Evolutionary conservation across 2,113 vertebrate species (phyloP), one percentile per base, ranked within the genome.

Genomic region (Azemiops feae): DNA sequence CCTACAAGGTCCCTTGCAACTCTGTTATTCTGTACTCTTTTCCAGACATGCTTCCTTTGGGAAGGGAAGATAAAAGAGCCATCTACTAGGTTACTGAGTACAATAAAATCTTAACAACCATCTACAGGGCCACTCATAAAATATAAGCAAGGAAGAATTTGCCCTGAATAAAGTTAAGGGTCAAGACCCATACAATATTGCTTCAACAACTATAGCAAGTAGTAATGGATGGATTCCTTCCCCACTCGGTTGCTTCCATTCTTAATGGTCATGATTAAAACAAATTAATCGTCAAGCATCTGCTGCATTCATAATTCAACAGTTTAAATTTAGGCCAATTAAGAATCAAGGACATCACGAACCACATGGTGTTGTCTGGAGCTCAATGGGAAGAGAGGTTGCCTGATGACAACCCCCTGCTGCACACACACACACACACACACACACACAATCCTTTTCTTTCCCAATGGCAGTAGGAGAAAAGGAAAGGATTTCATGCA

Each of bases 241-340:
- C n/a, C n/a, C 69, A 39, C n/a, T 74, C 6, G 2, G 7, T 43
- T 20, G 58, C 57, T 47, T 30, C 18, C 20, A 90, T 18, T 50
- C 89, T 90, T 64, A 90, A 90, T 74, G 60, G 45, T 60, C 60
- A 52, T 30, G 60, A 69, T 69, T 90, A 69, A 90, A 90, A 52
- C 60, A 90, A 69, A 74, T 90, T 74, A 74, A 69, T 90, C n/a
- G 18, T 50, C 89, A 74, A 90, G 89, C 58, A 20, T 74, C 27
- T 53, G 54, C 25, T 27, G 34, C 27, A 39, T 25, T 85, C n/a
- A 85, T 85, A 55, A 91, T 91, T 91, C 54, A 91, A 91, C 54
- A 55, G 52, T 91, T 54, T 55, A 74, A 85, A 91, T 85, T 43
- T 54, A 85, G 52, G 22, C 90, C 69, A 45, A 55, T 85, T 85